Base-by-base conservation (phyloP, 2,113 vertebrate genomes). In the Marcusenius ussheri region DNA sequence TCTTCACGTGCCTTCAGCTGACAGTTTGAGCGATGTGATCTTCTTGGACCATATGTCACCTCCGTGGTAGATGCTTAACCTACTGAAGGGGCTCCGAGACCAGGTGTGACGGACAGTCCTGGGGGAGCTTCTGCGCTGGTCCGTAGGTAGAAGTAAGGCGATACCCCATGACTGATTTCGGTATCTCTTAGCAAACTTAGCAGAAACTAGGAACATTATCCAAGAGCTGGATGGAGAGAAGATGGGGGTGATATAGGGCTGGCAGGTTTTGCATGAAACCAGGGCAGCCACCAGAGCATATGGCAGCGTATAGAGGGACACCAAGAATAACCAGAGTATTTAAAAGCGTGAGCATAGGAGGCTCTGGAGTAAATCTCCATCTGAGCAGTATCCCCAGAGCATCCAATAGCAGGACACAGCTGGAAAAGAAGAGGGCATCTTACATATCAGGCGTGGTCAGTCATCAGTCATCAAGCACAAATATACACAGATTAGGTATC, bases 41-140 rank as follows among this genome's bases (percentile, higher is more conserved):
- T 50, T 77, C 42, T 87, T 66, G 39, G 53, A 85, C 86, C 88
- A 93, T 93, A 90, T 90, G 92, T 93, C 92, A 93, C 92, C 88
- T 35, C 53, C 42, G 27, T 92, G 93, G 92, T 92, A 93, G 92
- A 92, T 91, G 92, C 92, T 93, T 93, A 92, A 91, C 92, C 91
- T 83, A 39, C 92, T 91, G 92, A 91, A 91, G 91, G 90, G 89
- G 89, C 89, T 91, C 88, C 91, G 90, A 90, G 90, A 92, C 87
- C 88, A 85, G 24, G 45, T 49, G 35, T 77, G 70, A 77, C 5
- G 3, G 70, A 42, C 35, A 19, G 35, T 80, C 35, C 17, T 8
- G 35, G 0, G 74, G 62, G 62, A 31, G 9, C 27, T 70, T 70
- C 62, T 3, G 62, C n/a, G 1, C 62, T 11, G 3, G 62, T 70